Conservation (phyloP, 2,888 invertebrate species). For the Lamproptera curius region DNA sequence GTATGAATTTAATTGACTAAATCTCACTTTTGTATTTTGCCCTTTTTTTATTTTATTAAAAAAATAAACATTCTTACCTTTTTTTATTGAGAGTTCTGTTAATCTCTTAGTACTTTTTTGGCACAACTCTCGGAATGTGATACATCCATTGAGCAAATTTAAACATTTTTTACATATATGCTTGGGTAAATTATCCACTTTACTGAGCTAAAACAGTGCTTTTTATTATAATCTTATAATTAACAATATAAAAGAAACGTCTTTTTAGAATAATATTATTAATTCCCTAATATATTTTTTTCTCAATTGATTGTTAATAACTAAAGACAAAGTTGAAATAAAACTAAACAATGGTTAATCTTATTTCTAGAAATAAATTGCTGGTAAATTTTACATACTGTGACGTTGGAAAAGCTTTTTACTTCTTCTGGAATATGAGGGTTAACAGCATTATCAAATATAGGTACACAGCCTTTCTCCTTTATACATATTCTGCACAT, state of each 20-base stretch:
- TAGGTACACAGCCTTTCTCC: conserved; percentile 53
- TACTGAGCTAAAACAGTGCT: conserved; percentile 45
- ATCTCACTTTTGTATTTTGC: too few relatives aligned
- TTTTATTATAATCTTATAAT: too few relatives aligned
- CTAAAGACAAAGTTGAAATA: too few relatives aligned
- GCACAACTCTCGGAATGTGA: conserved; percentile 62
- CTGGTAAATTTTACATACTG: conserved; percentile 51
- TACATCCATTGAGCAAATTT: conserved; percentile 61
- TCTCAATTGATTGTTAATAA: too few relatives aligned
- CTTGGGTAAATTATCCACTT: conserved; percentile 49
- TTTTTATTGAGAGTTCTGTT: conserved; percentile 46
- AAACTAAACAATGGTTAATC: too few relatives aligned
- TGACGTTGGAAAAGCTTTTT: conserved; percentile 54
- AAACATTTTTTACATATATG: conserved; percentile 60
- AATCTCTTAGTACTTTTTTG: conserved; percentile 49
- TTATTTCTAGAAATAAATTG: too few relatives aligned
- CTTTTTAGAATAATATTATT: too few relatives aligned
- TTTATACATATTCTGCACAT: conserved; percentile 58
- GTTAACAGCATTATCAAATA: conserved; percentile 53
- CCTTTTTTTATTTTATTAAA: too few relatives aligned
- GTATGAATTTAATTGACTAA: too few relatives aligned
- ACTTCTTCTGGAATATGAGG: conserved; percentile 61
- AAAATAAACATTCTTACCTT: too few relatives aligned
- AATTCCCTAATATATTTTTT: too few relatives aligned
- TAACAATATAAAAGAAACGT: too few relatives aligned